These are phyloP conservation scores for Scaptomyza hsui DNA, from an alignment of 1,140 invertebrate species.

Conservation along the genomic window DNA sequence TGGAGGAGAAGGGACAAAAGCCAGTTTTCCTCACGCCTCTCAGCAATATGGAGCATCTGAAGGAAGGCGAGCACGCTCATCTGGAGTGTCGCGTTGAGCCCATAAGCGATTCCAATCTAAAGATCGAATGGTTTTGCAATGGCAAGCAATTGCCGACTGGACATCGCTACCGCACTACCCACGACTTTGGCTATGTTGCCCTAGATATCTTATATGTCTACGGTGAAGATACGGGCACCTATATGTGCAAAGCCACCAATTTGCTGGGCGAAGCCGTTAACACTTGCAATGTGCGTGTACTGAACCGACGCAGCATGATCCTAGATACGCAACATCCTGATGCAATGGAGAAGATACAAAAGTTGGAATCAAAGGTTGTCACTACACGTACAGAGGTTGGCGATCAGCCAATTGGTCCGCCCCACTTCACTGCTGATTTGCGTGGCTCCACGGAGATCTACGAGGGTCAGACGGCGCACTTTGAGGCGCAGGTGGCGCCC, in stretches of 20 bases:
- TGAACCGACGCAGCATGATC: constrained; percentile 92
- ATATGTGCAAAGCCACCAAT: constrained; percentile 97
- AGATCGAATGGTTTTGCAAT: constrained; percentile 98
- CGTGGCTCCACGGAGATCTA: constrained; percentile 92
- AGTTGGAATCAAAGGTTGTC: constrained; percentile 92
- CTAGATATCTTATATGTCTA: constrained; percentile 97
- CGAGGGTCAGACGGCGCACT: constrained; percentile 94
- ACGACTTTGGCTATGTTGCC: constrained; percentile 98
- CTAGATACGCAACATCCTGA: constrained; percentile 96
- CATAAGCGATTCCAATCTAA: constrained; percentile 96
- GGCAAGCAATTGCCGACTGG: constrained; percentile 91
- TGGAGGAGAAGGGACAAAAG: constrained; percentile 91
- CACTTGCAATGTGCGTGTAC: constrained; percentile 93
- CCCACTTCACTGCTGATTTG: constrained; percentile 92
- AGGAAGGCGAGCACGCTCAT: constrained; percentile 96
- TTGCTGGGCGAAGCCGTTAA: constrained; percentile 96
- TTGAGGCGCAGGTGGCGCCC: constrained; percentile 96
- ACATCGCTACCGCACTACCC: constrained; percentile 95
- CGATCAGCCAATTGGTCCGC: constrained; percentile 90
- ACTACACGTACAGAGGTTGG: constrained; percentile 91
- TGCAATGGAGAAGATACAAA: constrained; percentile 95
- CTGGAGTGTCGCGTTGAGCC: constrained; percentile 98
- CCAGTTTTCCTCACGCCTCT: constrained; percentile 94
- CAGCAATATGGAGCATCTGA: constrained; percentile 92
- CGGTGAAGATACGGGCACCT: constrained; percentile 96